Base-by-base conservation (phyloP, 2,888 invertebrate species). In the Proisotoma minuta region DNA sequence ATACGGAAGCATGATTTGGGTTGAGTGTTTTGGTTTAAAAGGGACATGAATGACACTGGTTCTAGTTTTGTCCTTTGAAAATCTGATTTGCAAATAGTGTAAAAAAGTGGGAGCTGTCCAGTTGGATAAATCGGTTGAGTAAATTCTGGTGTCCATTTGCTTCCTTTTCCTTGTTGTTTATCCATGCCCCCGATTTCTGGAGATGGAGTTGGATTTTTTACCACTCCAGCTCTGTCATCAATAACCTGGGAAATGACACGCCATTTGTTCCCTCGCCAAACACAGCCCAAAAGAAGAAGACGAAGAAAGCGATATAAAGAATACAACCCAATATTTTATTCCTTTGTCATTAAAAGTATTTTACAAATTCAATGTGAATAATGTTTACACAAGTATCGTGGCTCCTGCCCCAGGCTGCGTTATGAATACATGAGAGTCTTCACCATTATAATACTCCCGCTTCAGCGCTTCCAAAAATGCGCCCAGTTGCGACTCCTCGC, bases 401-500 rank as follows among this genome's bases (percentile, higher is more conserved):
- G 79, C 80, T 5, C 80, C 80, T 40, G 74, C 71, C 10, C 78
- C 78, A 4, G 80, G 80, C 57, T 75, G 81, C 10, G 92, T 91
- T 12, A 87, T 84, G 78, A 92, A 93, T 47, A 88, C 81, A 70
- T 87, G 79, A 43, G 78, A 75, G 43, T 82, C 80, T 12, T 72
- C 62, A 3, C 73, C 68, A 3, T 81, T 78, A 76, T 89, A 92
- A 78, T 87, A 91, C 60, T 85, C 82, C 56, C 84, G 81, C 77
- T 85, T 85, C 59, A 95, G 78, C 54, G 79, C 80, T 20, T 83
- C 78, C 48, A 92, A 84, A 76, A 89, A 93, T 66, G 81, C 78
- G 15, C 83, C 78, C 4, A 87, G 85, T 66, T 84, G 82, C 52
- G 84, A 82, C 60, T 83, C 82, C 0, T 84, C 82, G 59, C 90